phyloP scores from a whole-genome alignment of 2,797 vertebrate genomes.

The Buceros bicornis region DNA sequence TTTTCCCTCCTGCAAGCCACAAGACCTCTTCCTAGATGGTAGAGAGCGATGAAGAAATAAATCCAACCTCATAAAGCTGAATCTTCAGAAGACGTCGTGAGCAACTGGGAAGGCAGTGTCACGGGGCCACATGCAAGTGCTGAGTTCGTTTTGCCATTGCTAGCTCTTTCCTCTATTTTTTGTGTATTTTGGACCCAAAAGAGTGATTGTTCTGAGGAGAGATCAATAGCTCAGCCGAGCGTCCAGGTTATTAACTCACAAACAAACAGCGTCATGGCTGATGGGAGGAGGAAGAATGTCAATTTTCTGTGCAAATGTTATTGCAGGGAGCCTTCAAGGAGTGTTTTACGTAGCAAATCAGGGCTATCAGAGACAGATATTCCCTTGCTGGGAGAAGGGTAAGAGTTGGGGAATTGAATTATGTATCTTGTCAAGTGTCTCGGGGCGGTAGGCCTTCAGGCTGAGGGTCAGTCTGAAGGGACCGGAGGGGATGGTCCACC shows the following conservation, averaged over 20 bases:
- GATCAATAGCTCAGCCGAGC: constrained; percentile 62
- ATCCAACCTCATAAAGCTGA: rapidly evolving
- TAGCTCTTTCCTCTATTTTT: neutral
- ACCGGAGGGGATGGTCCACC: neutral
- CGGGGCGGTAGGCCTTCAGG: neutral
- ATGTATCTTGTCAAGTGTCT: neutral
- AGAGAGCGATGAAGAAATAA: neutral
- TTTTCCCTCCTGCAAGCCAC: neutral
- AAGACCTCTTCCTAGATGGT: neutral
- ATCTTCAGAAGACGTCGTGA: rapidly evolving
- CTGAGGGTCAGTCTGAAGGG: neutral
- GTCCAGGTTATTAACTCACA: constrained; percentile 71
- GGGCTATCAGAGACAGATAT: neutral
- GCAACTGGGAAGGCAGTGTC: neutral
- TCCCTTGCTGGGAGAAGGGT: neutral
- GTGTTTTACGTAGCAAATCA: constrained; percentile 61
- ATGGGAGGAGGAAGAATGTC: constrained; percentile 61
- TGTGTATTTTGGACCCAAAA: constrained; percentile 42
- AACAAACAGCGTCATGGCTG: constrained; percentile 39
- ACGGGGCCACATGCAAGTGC: rapidly evolving
- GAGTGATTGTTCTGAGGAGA: neutral
- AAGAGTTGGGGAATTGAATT: neutral
- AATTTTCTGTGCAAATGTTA: constrained; percentile 64
- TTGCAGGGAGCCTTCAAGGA: constrained; percentile 41
- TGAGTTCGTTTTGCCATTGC: neutral